Base-by-base conservation (phyloP, 2,797 vertebrate genomes). In the Aplochiton taeniatus region DNA sequence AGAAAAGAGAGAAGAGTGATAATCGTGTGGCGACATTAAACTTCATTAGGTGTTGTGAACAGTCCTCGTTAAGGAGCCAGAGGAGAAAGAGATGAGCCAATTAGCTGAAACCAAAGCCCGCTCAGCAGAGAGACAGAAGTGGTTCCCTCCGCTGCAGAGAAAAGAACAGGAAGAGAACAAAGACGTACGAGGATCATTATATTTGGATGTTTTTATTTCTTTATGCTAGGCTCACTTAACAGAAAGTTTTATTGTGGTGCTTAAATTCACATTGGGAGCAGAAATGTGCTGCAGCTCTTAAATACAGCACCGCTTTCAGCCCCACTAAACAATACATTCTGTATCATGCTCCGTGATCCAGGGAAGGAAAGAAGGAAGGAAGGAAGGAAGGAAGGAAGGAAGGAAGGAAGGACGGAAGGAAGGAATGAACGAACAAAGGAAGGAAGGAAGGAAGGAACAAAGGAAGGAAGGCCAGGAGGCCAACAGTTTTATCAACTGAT, bases 171-270 rank as follows among this genome's bases (percentile, higher is more conserved):
- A 11, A 14, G 20, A 57, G 43, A 57, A 44, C 41, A 11, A 57
- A 43, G 42, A n/a, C 43, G 63, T 16, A 20, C n/a, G 20, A 41
- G 46, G 9, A 12, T 58, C 63, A 65, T 58, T 58, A 58, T n/a
- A 46, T 20, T 0, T 50, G n/a, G 16, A 31, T 42, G 47, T 17
- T 67, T n/a, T n/a, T n/a, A n/a, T n/a, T n/a, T n/a, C n/a, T n/a
- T 67, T 47, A 61, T 60, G 65, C 18, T 31, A 42, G 20, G 60
- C 41, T 11, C 44, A 54, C 9, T 16, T 42, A 49, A 18, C 46
- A 49, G 9, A 44, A 49, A 10, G 18, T 52, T 61, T 67, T 67
- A 61, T 60, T 46, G 44, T 12, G 49, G 57, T 45, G 41, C 41
- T 54, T 45, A 20, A 67, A 67, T 46, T 46, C 45, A 17, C 50